These are phyloP conservation scores for Cyprinus carpio DNA, from an alignment of 2,113 vertebrate species.

Conservation along the genomic window DNA sequence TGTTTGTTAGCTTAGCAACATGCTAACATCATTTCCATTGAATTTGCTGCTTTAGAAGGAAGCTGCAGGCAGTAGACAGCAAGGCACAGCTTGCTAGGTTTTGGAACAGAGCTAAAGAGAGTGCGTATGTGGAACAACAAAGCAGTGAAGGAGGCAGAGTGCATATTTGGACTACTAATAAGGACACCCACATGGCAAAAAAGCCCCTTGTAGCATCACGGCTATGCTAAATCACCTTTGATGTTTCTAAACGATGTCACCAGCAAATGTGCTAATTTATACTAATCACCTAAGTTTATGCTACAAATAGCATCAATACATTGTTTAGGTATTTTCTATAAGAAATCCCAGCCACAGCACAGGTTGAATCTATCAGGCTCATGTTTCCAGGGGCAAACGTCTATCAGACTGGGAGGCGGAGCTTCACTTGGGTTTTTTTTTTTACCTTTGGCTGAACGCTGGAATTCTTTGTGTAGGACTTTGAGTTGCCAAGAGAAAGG, in stretches of 20 bases:
- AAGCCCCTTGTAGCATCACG: background rate
- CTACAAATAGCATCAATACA: background rate
- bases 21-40: background rate
- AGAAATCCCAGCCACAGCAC: slow-evolving; percentile 45
- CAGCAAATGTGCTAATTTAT: no score
- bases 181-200: slow-evolving; percentile 1
- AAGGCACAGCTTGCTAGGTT: background rate
- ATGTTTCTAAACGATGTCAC: background rate
- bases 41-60: background rate
- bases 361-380: slow-evolving; percentile 64
- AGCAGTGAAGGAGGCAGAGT: background rate
- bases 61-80: background rate
- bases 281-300: background rate
- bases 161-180: slow-evolving; percentile 30
- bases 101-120: background rate
- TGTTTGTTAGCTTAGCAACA: slow-evolving; percentile 19
- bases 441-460: slow-evolving; percentile 75
- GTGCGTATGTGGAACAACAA: background rate
- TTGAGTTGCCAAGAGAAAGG: slow-evolving; percentile 76
- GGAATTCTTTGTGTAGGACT: slow-evolving; percentile 78
- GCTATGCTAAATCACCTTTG: slow-evolving; percentile 3
- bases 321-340: slow-evolving; percentile 26
- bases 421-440: slow-evolving; percentile 58
- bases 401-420: slow-evolving; percentile 60
- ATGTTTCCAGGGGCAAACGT: slow-evolving; percentile 68